phyloP scores from a whole-genome alignment of 2,113 vertebrate genomes.

The Crocuta crocuta region DNA sequence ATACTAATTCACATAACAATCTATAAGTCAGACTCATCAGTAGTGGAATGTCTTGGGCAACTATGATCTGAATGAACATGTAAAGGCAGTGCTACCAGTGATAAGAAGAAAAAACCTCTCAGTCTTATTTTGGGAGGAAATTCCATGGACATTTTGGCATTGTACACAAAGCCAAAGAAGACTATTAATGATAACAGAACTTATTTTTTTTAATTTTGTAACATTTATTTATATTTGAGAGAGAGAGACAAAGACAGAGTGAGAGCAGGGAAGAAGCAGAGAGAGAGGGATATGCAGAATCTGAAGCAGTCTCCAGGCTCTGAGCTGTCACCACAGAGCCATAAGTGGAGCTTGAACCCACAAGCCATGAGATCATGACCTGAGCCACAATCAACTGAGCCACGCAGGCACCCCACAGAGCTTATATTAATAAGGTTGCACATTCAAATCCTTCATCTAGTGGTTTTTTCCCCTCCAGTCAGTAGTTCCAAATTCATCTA shows the following conservation, averaged over 20 bases:
- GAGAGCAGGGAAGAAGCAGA: no score
- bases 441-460: not conserved
- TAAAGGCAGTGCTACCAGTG: not conserved
- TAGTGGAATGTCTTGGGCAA: not conserved
- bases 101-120: not conserved
- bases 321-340: no score
- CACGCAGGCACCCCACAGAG: not conserved
- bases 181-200: not conserved
- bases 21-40: not conserved
- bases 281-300: no score
- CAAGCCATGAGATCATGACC: no score
- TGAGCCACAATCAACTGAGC: no score
- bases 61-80: not conserved
- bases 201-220: no score
- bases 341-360: no score
- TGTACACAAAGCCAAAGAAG: not conserved
- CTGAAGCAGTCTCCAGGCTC: no score
- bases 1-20: not conserved
- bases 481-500: not conserved
- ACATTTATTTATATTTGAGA: no score
- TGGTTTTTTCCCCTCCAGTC: not conserved
- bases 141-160: not conserved
- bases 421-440: not conserved
- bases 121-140: not conserved
- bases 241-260: no score